These are phyloP conservation scores for Xanthia togata DNA, from an alignment of 2,888 invertebrate species.

Conservation along the genomic window DNA sequence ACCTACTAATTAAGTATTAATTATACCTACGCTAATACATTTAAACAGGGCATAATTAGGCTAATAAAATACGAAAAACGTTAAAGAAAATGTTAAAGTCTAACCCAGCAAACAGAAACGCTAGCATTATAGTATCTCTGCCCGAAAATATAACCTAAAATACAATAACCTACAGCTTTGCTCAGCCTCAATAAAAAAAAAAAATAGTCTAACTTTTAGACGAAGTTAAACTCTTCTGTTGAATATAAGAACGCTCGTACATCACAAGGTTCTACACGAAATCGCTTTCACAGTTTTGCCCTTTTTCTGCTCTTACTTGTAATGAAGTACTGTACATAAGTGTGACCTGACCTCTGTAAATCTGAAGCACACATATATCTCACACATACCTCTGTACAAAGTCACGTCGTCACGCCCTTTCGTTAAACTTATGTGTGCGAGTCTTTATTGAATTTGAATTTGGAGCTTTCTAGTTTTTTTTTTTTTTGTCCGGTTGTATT, in stretches of 20 bases:
- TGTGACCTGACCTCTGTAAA: slow-evolving; percentile 64
- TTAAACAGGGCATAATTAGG: neutral
- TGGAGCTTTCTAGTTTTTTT: slow-evolving; percentile 11
- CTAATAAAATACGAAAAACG: neutral
- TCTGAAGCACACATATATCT: slow-evolving; percentile 57
- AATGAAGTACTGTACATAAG: slow-evolving; percentile 61
- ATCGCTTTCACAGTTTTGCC: slow-evolving; percentile 50
- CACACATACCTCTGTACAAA: slow-evolving; percentile 54
- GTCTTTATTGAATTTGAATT: slow-evolving; percentile 52
- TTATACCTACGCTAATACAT: neutral
- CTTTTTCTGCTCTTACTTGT: slow-evolving; percentile 51
- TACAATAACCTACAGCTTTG: neutral
- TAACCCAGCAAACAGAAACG: neutral
- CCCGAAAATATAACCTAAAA: slow-evolving; percentile 4
- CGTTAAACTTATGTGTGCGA: slow-evolving; percentile 27
- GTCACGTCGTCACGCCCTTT: slow-evolving; percentile 61
- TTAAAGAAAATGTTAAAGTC: neutral
- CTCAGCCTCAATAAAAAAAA: slow-evolving; percentile 1
- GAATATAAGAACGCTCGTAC: slow-evolving; percentile 49
- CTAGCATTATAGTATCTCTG: neutral
- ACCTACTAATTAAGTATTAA: neutral
- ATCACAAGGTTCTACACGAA: slow-evolving; percentile 50
- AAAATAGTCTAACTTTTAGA: slow-evolving; percentile 41
- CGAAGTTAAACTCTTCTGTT: slow-evolving; percentile 46
- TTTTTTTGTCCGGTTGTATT: neutral